phyloP scores from a whole-genome alignment of 2,888 invertebrate species.

The Belgica antarctica region DNA sequence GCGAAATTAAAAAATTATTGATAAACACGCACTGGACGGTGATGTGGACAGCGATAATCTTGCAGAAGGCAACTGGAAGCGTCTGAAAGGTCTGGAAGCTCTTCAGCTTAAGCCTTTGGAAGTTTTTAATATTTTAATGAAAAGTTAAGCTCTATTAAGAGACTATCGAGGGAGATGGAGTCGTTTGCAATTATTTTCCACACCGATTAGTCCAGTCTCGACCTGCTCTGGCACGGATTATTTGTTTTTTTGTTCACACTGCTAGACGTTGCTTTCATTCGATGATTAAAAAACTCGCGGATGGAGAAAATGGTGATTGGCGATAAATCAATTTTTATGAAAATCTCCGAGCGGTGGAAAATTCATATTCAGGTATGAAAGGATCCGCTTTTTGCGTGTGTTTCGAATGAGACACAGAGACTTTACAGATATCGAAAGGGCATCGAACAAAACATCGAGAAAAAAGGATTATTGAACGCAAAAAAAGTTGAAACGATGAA shows the following conservation, averaged over 20 bases:
- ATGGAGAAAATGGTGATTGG: slow-evolving; percentile 2
- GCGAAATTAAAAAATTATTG: slow-evolving; percentile 22
- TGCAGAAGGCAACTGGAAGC: slow-evolving; percentile 6
- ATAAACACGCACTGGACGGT: slow-evolving; percentile 6
- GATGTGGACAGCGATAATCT: slow-evolving; percentile 3
- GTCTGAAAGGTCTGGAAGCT: neutral
- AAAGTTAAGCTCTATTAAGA: slow-evolving; percentile 38
- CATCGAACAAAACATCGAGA: slow-evolving; percentile 21
- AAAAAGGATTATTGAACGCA: slow-evolving; percentile 36
- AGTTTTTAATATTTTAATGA: slow-evolving; percentile 40
- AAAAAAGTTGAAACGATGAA: neutral
- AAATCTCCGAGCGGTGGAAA: neutral
- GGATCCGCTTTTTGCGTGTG: neutral
- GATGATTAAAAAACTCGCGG: slow-evolving; percentile 22
- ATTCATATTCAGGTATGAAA: neutral
- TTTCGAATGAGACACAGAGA: slow-evolving; percentile 20
- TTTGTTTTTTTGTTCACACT: neutral
- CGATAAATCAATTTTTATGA: slow-evolving; percentile 20
- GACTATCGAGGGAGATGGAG: neutral
- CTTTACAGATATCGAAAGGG: slow-evolving; percentile 37
- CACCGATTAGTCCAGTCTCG: slow-evolving; percentile 6
- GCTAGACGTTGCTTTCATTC: neutral
- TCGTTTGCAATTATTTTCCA: slow-evolving; percentile 13
- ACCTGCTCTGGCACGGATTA: neutral
- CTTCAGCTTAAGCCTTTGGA: slow-evolving; percentile 34